Evolutionary conservation across 2,797 vertebrate genomes (phyloP), one percentile per base, ranked within the genome.

Genomic region (Rhinogobio ventralis): DNA sequence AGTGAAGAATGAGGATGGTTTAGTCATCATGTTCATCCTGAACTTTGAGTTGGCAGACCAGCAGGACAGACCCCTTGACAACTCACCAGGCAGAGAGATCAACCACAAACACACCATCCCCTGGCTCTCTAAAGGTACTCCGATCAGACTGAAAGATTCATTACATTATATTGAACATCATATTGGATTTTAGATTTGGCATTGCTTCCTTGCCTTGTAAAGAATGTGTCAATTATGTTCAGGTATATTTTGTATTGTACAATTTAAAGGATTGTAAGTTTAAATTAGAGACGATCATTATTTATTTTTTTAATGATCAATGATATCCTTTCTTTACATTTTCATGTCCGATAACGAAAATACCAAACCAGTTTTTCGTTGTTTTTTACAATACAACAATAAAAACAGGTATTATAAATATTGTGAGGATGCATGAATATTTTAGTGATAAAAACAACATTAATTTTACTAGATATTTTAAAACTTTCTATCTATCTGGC

Each of bases 21-120:
- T 95, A 0, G 97, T 97, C 89, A 97, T 97, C 93, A 97, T 98
- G 97, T 97, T 97, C 90, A 98, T 98, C 88, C 94, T 98, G 57
- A 97, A 97, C 93, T 98, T 98, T 4, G 96, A 97, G 88, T 94
- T 96, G 19, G 93, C 95, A 20, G 93, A 95, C 91, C 93, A 95
- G 74, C 81, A 93, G 80, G 92, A 90, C 72, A 93, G 90, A 82
- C 85, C 90, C 15, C 1, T 57, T 73, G 87, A 79, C 86, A 85
- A 36, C 42, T 91, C 92, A 3, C 93, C 94, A 0, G 88, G 69
- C 86, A 91, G 78, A 25, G 94, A 95, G 74, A 90, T 94, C 89
- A 96, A 96, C 85, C 93, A 95, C 90, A 95, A 93, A 69, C 92
- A 95, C 11, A 86, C 92, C 0, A 83, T 94, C 36, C 91, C 94